Percentiles rank a stretch among this genome's conserved stretches.
phyloP scores from a whole-genome alignment of 1,140 invertebrate genomes.

The Drosophila willistoni region DNA sequence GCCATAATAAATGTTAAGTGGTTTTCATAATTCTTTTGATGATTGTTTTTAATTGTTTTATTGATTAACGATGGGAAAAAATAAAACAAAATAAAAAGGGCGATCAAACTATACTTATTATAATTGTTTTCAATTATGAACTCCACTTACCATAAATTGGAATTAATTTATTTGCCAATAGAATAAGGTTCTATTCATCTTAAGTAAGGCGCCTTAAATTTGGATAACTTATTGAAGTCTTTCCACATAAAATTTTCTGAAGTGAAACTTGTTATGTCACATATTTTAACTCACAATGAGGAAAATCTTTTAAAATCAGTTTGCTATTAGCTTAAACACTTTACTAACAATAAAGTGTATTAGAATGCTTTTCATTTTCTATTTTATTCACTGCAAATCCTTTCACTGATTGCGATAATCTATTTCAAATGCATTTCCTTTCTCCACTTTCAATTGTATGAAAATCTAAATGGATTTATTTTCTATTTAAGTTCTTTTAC shows the following conservation, averaged over 20 bases:
- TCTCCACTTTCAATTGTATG: background rate
- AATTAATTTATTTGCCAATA: background rate
- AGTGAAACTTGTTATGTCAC: no score
- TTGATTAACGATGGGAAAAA: background rate
- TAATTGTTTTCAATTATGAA: slow-evolving; percentile 2
- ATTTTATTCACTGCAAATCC: slow-evolving; percentile 1
- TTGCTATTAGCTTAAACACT: no score
- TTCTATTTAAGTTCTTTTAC: slow-evolving; percentile 53
- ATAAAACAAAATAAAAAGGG: background rate
- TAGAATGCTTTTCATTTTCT: background rate
- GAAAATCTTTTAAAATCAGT: no score
- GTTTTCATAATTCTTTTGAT: slow-evolving; percentile 59
- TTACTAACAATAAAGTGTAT: no score
- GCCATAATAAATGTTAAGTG: slow-evolving; percentile 52
- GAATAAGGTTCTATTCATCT: background rate
- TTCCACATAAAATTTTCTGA: background rate
- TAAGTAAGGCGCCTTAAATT: background rate
- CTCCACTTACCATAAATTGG: background rate
- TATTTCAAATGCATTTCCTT: slow-evolving; percentile 25
- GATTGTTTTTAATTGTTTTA: slow-evolving; percentile 55
- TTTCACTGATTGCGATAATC: background rate
- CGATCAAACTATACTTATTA: background rate
- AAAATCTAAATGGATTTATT: slow-evolving; percentile 59
- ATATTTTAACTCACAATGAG: no score
- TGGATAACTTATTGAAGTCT: background rate